Evolutionary conservation across 2,113 vertebrate genomes (phyloP).

Genomic region (Amblyornis subalaris): DNA sequence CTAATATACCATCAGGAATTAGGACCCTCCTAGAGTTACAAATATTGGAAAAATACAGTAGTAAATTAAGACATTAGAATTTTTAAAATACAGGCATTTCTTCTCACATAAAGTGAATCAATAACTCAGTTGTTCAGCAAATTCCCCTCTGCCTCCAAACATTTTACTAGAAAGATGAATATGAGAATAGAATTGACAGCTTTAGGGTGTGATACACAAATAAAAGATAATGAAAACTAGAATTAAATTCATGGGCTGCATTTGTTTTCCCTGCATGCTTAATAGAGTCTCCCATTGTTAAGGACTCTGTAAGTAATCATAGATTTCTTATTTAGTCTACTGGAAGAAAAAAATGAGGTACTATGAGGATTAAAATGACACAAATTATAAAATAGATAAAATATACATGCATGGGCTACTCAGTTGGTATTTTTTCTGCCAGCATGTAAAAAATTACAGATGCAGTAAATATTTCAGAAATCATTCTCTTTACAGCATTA

Average conservation of each 20-base stretch:
- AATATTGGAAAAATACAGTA: constrained; percentile 1
- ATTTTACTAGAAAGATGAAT: constrained; percentile 48
- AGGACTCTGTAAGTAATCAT: constrained; percentile 67
- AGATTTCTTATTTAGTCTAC: constrained; percentile 56
- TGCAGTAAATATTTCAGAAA: constrained; percentile 14
- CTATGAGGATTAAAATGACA: constrained; percentile 41
- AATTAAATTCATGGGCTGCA: constrained; percentile 64
- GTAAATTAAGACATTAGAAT: constrained; percentile 20
- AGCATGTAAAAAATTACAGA: constrained; percentile 23
- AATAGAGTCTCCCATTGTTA: constrained; percentile 54
- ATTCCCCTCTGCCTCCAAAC: constrained; percentile 34
- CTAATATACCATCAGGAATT: constrained; percentile 11
- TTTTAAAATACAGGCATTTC: constrained; percentile 54
- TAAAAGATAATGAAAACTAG: constrained; percentile 67
- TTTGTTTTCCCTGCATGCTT: constrained; percentile 64
- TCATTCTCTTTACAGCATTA: constrained; percentile 20
- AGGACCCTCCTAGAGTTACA: not conserved
- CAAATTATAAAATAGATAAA: constrained; percentile 35
- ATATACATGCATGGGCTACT: constrained; percentile 16
- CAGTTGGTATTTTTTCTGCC: not conserved
- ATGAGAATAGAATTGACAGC: constrained; percentile 60
- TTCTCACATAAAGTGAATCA: constrained; percentile 56
- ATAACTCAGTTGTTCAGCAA: constrained; percentile 28
- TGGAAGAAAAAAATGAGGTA: constrained; percentile 45
- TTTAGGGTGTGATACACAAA: constrained; percentile 67